Evolutionary conservation across 2,797 vertebrate genomes (phyloP).

Genomic region (Mormyrops boulengeri): DNA sequence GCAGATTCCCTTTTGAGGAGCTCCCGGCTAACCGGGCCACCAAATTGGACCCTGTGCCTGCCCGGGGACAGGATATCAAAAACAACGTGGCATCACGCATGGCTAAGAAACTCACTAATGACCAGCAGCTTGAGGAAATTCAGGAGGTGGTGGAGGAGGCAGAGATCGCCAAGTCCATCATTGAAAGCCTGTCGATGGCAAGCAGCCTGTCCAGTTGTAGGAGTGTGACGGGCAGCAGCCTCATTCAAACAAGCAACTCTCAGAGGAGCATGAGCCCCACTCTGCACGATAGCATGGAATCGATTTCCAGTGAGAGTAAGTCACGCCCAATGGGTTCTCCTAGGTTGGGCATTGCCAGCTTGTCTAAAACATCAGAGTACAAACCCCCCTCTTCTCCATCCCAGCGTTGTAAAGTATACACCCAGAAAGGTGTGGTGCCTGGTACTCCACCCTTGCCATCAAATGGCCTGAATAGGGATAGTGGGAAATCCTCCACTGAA

Average conservation of each 20-base stretch:
- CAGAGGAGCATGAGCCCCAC: slow-evolving; percentile 68
- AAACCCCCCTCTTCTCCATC: slow-evolving; percentile 87
- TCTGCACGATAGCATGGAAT: slow-evolving; percentile 77
- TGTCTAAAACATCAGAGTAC: slow-evolving; percentile 91
- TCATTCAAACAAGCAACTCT: slow-evolving; percentile 54
- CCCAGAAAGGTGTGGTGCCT: slow-evolving; percentile 89
- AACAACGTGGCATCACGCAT: slow-evolving; percentile 46
- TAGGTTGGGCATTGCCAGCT: slow-evolving; percentile 84
- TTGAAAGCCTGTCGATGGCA: slow-evolving; percentile 57
- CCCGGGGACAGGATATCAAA: slow-evolving; percentile 44
- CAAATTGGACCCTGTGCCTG: slow-evolving; percentile 53
- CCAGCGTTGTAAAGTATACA: slow-evolving; percentile 90
- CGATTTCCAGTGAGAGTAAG: slow-evolving; percentile 74
- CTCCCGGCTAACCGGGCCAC: slow-evolving; percentile 58
- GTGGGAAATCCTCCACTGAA: slow-evolving; percentile 66
- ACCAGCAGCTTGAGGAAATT: slow-evolving; percentile 67
- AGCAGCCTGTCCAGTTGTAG: slow-evolving; percentile 68
- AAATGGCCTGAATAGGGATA: slow-evolving; percentile 62
- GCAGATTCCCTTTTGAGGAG: slow-evolving; percentile 85
- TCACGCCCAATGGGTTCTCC: slow-evolving; percentile 85
- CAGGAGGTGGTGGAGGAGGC: slow-evolving; percentile 73
- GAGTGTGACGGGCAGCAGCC: slow-evolving; percentile 67
- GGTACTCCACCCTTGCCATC: slow-evolving; percentile 65
- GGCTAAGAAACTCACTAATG: slow-evolving; percentile 60
- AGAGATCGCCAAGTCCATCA: slow-evolving; percentile 59